Conservation (phyloP, 2,888 invertebrate genomes). For the Meteorus cinctellus region DNA sequence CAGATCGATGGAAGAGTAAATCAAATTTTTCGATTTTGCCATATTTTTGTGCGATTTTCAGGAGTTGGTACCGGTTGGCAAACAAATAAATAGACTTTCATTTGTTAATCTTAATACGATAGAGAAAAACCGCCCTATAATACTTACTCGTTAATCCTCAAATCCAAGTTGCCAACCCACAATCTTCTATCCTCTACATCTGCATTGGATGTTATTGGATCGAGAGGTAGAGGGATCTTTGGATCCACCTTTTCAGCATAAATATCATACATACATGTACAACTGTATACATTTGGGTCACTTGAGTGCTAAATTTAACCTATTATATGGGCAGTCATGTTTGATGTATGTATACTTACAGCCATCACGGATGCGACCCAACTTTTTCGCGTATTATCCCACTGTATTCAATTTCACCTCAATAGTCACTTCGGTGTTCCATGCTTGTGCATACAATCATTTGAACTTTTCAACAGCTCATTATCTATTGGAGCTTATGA, state of each 20-base stretch:
- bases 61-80: constrained; percentile 92
- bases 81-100: constrained; percentile 63
- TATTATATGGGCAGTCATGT: too few species aligned
- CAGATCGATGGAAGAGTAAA: constrained; percentile 93
- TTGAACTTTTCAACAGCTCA: background rate
- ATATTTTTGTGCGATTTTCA: constrained; percentile 96
- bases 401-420: background rate
- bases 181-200: constrained; percentile 81
- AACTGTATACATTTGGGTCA: too few species aligned
- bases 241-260: constrained; percentile 46
- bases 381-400: background rate
- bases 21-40: constrained; percentile 96
- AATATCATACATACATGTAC: background rate
- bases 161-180: constrained; percentile 95
- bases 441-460: background rate
- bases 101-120: constrained; percentile 36
- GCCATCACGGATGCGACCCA: background rate
- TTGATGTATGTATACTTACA: constrained; percentile 1
- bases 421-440: background rate
- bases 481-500: background rate
- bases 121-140: constrained; percentile 44
- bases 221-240: constrained; percentile 76
- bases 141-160: constrained; percentile 95
- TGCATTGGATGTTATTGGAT: constrained; percentile 76
- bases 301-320: too few species aligned